Base-by-base conservation (phyloP, 2,113 vertebrate genomes). In the Salminus brasiliensis region DNA sequence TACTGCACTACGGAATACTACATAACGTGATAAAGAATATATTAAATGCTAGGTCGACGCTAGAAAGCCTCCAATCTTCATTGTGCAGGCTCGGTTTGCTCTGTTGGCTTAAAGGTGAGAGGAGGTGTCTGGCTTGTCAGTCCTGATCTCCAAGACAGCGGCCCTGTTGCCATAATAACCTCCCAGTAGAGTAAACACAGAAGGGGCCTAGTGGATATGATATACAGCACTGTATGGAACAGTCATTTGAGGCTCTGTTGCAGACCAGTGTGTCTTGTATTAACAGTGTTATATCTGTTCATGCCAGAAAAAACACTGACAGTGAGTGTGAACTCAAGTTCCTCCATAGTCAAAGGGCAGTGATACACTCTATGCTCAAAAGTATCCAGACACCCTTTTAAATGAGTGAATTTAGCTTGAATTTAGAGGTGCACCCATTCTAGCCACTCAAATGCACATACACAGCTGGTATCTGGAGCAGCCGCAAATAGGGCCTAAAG, bases 231-330 rank as follows among this genome's bases (percentile, higher is more conserved):
- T 45, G 25, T 45, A 62, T 59, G 72, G 72, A 74, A 59, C 23
- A 29, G n/a, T 60, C 12, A 57, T 74, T 60, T 74, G n/a, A 29
- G 27, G 70, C 57, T 75, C 45, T 27, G 32, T 21, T 74, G n/a
- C 36, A 60, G 53, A 60, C 4, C 11, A 43, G 29, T 43, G 23
- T 15, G n/a, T 59, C 15, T 32, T 72, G 45, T 36, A 25, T 57
- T 73, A 57, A 57, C 53, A 39, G n/a, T 36, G 71, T 27, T 60
- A 5, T 74, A 29, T 68, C 23, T 45, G 39, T 7, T 6, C 39
- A 68, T 16, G 32, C 18, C 27, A 62, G 29, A 32, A 30, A 71
- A 69, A 47, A 71, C 27, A 15, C 10, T 13, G 29, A 52, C n/a
- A 12, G 12, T 52, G 45, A 29, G 5, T 72, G 47, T 30, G 47